Conservation (phyloP, 2,797 vertebrate species). For the Poeciliopsis paucimaculata region DNA sequence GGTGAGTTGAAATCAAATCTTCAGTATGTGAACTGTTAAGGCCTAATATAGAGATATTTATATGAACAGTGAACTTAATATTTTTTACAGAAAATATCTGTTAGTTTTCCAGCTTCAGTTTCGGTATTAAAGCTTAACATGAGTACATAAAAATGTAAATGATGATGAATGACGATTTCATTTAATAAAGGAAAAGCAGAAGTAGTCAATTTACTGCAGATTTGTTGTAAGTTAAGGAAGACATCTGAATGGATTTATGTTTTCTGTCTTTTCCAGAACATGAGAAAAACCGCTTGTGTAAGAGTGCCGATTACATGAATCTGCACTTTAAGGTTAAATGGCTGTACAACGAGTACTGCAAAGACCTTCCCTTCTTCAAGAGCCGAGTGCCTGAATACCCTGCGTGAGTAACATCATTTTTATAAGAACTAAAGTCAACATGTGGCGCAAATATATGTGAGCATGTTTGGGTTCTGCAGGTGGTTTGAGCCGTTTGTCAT, state of each 20-base stretch:
- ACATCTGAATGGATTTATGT: constrained; percentile 10
- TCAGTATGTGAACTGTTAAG: constrained; percentile 2
- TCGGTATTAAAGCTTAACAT: not conserved
- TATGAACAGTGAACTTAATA: not conserved
- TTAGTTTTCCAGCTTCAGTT: not conserved
- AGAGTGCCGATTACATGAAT: constrained; percentile 99
- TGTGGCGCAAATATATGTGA: not conserved
- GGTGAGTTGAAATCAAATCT: constrained; percentile 79
- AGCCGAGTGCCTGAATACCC: constrained; percentile 96
- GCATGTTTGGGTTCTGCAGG: constrained; percentile 64
- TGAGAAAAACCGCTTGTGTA: constrained; percentile 96
- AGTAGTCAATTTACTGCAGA: not conserved
- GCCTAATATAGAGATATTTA: not conserved
- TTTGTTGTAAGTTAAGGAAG: not conserved
- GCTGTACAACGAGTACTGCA: constrained; percentile 98
- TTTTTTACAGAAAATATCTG: not conserved
- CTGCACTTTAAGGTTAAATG: constrained; percentile 99
- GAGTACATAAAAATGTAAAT: not conserved
- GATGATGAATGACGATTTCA: not conserved
- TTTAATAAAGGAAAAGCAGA: not conserved
- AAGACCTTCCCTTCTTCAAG: constrained; percentile 95
- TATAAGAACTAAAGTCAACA: not conserved
- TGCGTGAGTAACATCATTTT: constrained; percentile 83
- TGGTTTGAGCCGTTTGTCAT: constrained; percentile 99
- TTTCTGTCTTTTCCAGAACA: constrained; percentile 82